Evolutionary conservation across 2,797 vertebrate species (phyloP), one percentile per base, ranked within the genome.

Genomic region (Orestias chungarensis): DNA sequence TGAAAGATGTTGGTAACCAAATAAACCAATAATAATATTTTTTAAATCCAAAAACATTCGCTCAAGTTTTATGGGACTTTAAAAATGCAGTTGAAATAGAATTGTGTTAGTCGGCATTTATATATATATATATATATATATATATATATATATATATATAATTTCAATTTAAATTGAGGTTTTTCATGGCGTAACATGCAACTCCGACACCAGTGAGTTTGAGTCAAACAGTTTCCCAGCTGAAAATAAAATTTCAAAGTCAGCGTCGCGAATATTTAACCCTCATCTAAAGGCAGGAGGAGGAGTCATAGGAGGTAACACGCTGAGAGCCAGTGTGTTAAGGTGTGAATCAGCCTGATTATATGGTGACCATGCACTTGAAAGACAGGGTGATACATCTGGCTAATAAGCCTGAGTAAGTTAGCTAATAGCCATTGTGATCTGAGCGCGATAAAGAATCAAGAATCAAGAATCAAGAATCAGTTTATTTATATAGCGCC

Each of bases 331-430:
- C 93, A 92, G 90, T 93, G 91, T 93, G 90, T 87, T 82, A 82
- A 91, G 88, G 94, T 93, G 94, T 90, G 93, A 94, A 88, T 87
- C 86, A 1, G 75, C 81, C 87, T 9, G 81, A 91, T 93, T 94
- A 94, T 94, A 93, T 86, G 90, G 91, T 87, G 79, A 91, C 88
- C 92, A 94, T 95, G 94, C 93, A 94, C 94, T 94, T 95, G 94
- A 94, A 94, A 94, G 94, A 92, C 78, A 84, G 84, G 92, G 92
- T 84, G 93, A 90, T 84, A 93, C 84, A 94, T 94, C 93, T 90
- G 81, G 76, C 93, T 91, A 94, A 94, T 94, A 79, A 92, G 87
- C 64, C 54, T 20, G 55, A 91, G 87, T 89, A 85, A 89, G 88
- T 82, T 85, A 85, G 76, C 90, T 82, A 74, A 84, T 65, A 17